These are phyloP conservation scores for Dinomys branickii DNA, from an alignment of 2,113 vertebrate species.

Conservation along the genomic window DNA sequence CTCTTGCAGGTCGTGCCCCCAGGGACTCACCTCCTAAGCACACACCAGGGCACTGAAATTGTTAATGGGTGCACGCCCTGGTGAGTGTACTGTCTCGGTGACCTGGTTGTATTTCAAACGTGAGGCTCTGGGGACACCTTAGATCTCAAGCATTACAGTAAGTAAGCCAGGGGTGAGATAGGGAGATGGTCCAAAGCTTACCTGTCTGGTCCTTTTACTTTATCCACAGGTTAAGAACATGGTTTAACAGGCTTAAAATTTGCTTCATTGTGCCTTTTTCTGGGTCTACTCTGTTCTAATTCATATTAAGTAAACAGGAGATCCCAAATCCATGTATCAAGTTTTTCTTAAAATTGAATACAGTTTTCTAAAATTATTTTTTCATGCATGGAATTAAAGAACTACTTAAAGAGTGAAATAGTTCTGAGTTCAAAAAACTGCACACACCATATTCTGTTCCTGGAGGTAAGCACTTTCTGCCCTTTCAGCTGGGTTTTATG, in stretches of 20 bases:
- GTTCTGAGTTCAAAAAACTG: conserved; percentile 21
- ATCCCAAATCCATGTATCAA: conserved; percentile 17
- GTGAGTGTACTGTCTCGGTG: neutral
- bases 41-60: neutral
- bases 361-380: neutral
- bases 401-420: neutral
- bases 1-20: neutral
- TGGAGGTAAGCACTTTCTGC: neutral
- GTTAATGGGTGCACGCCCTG: neutral
- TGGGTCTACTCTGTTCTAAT: conserved; percentile 11
- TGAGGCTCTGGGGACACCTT: neutral
- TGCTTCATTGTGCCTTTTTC: conserved; percentile 29
- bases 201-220: neutral
- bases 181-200: neutral
- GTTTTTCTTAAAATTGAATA: conserved; percentile 24
- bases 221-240: neutral
- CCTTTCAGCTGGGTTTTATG: neutral
- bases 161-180: conserved; percentile 7
- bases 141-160: neutral
- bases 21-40: neutral
- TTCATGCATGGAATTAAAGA: neutral
- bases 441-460: neutral
- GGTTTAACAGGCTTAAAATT: neutral
- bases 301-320: conserved; percentile 10
- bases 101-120: neutral